Evolutionary conservation across 2,113 vertebrate species (phyloP).

Genomic region (Glaucomys volans): DNA sequence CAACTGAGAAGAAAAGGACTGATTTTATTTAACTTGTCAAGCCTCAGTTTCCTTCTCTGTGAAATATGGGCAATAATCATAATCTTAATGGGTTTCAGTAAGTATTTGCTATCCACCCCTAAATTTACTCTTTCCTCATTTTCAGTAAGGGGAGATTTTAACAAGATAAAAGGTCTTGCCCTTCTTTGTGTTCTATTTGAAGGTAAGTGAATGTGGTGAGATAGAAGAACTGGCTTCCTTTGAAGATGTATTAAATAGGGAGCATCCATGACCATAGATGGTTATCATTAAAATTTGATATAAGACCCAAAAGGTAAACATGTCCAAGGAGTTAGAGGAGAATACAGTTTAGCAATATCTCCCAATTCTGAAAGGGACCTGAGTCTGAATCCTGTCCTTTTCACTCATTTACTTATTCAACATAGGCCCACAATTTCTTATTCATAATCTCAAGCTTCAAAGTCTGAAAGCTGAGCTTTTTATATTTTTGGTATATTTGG

Average conservation of each 20-base stretch:
- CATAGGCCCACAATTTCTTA: not conserved
- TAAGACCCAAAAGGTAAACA: not conserved
- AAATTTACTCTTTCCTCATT: not conserved
- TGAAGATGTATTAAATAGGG: not conserved
- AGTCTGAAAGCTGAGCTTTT: not conserved
- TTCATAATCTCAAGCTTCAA: not conserved
- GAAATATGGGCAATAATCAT: not conserved
- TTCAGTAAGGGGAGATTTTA: not conserved
- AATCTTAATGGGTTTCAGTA: not conserved
- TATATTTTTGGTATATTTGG: slow-evolving; percentile 3
- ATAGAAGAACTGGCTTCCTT: not conserved
- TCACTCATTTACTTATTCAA: not conserved
- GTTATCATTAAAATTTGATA: slow-evolving; percentile 7
- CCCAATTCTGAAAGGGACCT: not conserved
- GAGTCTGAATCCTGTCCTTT: not conserved
- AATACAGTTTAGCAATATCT: not conserved
- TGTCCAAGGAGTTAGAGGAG: not conserved
- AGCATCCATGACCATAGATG: not conserved
- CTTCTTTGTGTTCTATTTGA: not conserved
- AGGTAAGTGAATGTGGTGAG: not conserved
- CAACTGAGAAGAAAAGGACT: not conserved
- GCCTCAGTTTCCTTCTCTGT: not conserved
- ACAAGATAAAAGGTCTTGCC: not conserved
- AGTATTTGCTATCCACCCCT: not conserved
- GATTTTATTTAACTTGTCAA: not conserved